Evolutionary conservation across 2,888 invertebrate species (phyloP).

Genomic region (Cheiracanthium punctorium): DNA sequence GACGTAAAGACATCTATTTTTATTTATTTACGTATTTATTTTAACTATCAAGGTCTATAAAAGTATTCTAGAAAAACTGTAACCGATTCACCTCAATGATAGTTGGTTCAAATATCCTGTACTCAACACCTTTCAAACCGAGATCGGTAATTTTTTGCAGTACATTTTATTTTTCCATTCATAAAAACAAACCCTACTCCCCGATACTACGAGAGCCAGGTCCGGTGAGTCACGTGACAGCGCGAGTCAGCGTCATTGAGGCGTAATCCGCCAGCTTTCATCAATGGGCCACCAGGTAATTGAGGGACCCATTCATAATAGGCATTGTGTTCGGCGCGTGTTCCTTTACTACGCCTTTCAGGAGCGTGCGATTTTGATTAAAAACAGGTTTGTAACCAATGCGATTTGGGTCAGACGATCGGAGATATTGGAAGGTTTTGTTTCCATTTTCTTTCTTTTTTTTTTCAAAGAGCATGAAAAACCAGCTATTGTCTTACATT

Average conservation of each 20-base stretch:
- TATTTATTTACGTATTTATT: too few relatives aligned
- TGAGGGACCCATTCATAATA: constrained; percentile 42
- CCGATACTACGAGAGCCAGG: background rate
- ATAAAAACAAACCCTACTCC: background rate
- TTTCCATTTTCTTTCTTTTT: background rate
- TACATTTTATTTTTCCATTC: constrained; percentile 16
- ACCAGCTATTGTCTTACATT: background rate
- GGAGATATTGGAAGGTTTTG: background rate
- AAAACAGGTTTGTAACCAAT: constrained; percentile 42
- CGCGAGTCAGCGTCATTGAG: constrained; percentile 29
- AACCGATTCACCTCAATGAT: too few relatives aligned
- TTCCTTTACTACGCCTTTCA: constrained; percentile 36
- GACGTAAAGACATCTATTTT: too few relatives aligned
- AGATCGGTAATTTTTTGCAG: background rate
- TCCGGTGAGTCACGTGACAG: background rate
- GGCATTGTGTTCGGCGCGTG: constrained; percentile 23
- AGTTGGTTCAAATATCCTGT: too few relatives aligned
- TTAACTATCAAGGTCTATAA: too few relatives aligned
- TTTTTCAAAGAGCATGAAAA: background rate
- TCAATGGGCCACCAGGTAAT: constrained; percentile 63
- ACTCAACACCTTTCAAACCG: background rate
- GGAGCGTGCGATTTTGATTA: constrained; percentile 21
- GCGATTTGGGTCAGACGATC: constrained; percentile 44
- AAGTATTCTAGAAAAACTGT: too few relatives aligned
- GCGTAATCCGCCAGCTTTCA: constrained; percentile 45